phyloP scores from a whole-genome alignment of 2,113 vertebrate species.

The Eurypyga helias region DNA sequence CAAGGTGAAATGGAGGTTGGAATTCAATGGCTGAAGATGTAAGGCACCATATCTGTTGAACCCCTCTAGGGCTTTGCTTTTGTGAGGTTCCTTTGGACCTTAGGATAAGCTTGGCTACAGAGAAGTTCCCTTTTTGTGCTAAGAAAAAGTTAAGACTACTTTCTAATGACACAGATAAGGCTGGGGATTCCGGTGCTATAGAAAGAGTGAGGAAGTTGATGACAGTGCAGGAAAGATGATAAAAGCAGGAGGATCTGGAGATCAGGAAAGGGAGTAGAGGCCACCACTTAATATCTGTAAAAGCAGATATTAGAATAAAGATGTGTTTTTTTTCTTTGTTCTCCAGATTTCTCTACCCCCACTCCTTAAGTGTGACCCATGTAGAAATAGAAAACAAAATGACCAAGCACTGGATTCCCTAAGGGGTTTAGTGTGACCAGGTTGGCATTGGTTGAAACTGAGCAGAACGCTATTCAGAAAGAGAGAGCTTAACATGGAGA shows the following conservation, averaged over 20 bases:
- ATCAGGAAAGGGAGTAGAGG: not conserved
- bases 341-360: not conserved
- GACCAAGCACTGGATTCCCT: accelerated
- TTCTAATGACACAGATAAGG: accelerated
- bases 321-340: not conserved
- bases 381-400: not conserved
- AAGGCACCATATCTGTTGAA: not conserved
- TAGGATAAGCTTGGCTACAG: not conserved
- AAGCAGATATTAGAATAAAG: not conserved
- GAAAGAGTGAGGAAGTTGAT: not conserved
- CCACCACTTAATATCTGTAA: not conserved
- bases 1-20: not conserved
- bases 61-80: not conserved
- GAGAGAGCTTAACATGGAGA: not conserved
- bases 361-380: not conserved
- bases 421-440: not conserved
- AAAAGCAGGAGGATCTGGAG: not conserved
- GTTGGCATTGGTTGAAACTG: not conserved
- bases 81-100: not conserved
- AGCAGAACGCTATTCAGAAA: not conserved
- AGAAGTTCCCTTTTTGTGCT: not conserved
- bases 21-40: not conserved
- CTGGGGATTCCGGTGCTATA: not conserved
- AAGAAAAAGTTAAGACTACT: not conserved
- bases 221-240: not conserved